A percentile compares a stretch with the other conserved stretches of the same genome.
phyloP scores from a whole-genome alignment of 2,113 vertebrate species.

The Pristiophorus japonicus region DNA sequence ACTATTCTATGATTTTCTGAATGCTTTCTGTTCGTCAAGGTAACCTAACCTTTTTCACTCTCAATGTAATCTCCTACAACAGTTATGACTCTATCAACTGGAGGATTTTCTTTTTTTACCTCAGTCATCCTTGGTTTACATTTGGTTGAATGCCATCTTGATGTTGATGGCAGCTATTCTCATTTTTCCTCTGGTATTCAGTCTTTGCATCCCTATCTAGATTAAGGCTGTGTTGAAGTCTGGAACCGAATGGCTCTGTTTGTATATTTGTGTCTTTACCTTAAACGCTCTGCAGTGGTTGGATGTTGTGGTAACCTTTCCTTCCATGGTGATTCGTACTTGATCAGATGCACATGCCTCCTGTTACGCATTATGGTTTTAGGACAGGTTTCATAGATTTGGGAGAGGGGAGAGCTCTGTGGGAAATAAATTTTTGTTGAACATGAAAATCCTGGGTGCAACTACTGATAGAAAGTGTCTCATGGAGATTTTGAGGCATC shows the following conservation, averaged over 20 bases:
- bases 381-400: neutral
- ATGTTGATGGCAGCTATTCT: constrained; percentile 10
- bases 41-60: neutral
- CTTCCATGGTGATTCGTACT: neutral
- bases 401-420: neutral
- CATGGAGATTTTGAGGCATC: neutral
- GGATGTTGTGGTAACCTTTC: neutral
- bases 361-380: neutral
- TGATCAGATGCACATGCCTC: neutral
- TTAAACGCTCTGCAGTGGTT: neutral
- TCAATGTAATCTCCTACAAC: neutral
- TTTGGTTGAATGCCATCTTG: neutral
- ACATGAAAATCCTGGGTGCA: neutral
- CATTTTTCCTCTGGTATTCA: neutral
- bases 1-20: neutral
- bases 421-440: neutral
- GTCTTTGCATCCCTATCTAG: neutral
- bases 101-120: neutral
- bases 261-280: neutral
- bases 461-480: neutral
- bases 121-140: neutral
- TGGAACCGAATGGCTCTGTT: neutral
- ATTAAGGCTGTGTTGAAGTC: too few species aligned
- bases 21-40: neutral
- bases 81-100: neutral